phyloP scores from a whole-genome alignment of 2,797 vertebrate genomes.

The Nyctalus aviator region DNA sequence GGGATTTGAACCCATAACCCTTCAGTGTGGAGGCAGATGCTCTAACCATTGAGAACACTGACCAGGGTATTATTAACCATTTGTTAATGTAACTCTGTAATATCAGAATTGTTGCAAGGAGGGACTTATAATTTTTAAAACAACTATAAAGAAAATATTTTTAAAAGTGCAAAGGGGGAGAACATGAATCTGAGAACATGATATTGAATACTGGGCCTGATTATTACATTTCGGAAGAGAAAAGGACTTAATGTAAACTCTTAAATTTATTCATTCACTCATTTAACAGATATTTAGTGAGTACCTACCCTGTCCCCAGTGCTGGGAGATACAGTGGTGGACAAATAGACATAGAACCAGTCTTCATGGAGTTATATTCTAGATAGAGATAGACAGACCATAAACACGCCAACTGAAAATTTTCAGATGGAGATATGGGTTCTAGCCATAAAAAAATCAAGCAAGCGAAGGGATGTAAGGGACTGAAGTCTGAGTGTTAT shows the following conservation, averaged over 20 bases:
- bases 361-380: not conserved
- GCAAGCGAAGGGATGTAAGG: not conserved
- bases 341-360: not conserved
- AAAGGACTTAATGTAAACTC: not conserved
- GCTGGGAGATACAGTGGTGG: not conserved
- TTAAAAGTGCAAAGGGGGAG: not conserved
- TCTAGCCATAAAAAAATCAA: not conserved
- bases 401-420: not conserved
- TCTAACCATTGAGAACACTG: not conserved
- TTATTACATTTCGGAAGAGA: not conserved
- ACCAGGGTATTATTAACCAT: not conserved
- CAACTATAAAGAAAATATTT: not conserved
- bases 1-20: not conserved
- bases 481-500: not conserved
- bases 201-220: not conserved
- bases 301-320: not conserved
- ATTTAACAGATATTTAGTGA: not conserved
- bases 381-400: not conserved
- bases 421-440: not conserved
- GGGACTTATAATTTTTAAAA: not conserved
- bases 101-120: not conserved
- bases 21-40: not conserved
- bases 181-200: not conserved
- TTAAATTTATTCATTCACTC: not conserved
- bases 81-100: not conserved